Evolutionary conservation across 2,113 vertebrate species (phyloP).

Genomic region (Sceloporus undulatus): DNA sequence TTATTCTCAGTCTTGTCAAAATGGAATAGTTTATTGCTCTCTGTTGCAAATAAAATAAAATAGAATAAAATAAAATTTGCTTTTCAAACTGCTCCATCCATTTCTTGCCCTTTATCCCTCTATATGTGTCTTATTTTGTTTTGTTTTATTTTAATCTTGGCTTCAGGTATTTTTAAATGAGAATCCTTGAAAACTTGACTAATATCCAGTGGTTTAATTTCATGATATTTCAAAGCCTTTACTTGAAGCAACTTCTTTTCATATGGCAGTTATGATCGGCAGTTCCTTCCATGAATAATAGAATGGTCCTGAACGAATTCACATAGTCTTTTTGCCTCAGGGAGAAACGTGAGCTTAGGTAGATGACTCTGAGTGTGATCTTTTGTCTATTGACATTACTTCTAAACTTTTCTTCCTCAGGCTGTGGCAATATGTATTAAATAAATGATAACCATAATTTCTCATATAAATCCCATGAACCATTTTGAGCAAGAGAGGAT

Average conservation of each 20-base stretch:
- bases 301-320: conserved; percentile 73
- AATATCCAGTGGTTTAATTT: conserved; percentile 75
- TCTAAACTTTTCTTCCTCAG: conserved; percentile 79
- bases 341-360: conserved; percentile 80
- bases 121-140: conserved; percentile 15
- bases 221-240: conserved; percentile 69
- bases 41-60: conserved; percentile 27
- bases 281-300: conserved; percentile 74
- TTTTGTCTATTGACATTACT: conserved; percentile 88
- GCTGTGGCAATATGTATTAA: conserved; percentile 77
- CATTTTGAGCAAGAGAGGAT: conserved; percentile 56
- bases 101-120: conserved; percentile 63
- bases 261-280: conserved; percentile 70
- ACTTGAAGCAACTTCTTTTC: conserved; percentile 53
- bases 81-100: conserved; percentile 56
- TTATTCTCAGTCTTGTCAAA: conserved; percentile 58
- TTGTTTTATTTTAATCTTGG: conserved; percentile 56
- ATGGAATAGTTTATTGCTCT: conserved; percentile 50
- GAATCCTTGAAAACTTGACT: conserved; percentile 68
- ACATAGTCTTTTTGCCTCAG: conserved; percentile 71
- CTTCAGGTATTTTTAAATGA: conserved; percentile 79
- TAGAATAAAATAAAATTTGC: conserved; percentile 38
- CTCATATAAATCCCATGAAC: conserved; percentile 61
- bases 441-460: conserved; percentile 83
- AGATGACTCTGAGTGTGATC: conserved; percentile 79